These are phyloP conservation scores for Belonocnema kinseyi DNA, from an alignment of 1,140 invertebrate species.

Conservation along the genomic window DNA sequence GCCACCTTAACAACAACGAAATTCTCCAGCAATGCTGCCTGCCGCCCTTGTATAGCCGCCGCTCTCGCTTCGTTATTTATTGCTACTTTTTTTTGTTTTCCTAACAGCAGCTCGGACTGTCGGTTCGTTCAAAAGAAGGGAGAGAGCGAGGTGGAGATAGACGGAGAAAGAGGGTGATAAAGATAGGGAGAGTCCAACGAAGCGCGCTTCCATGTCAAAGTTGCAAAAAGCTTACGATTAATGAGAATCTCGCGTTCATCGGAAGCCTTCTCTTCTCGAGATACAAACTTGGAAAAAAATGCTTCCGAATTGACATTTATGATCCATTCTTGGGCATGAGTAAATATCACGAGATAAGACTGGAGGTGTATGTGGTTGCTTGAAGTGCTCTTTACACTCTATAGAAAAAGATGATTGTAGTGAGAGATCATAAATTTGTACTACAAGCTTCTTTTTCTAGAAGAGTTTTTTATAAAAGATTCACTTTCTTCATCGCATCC, in stretches of 20 bases:
- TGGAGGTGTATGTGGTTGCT: no score
- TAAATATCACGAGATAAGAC: no score
- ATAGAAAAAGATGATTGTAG: no score
- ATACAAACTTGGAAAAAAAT: conserved; percentile 8
- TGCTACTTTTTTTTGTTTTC: conserved; percentile 39
- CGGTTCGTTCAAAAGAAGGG: conserved; percentile 32
- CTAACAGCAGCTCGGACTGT: conserved; percentile 26
- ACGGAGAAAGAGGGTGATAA: conserved; percentile 34
- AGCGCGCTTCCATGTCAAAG: conserved; percentile 50
- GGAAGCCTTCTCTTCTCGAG: conserved; percentile 3
- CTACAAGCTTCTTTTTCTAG: no score
- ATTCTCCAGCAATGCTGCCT: conserved; percentile 65
- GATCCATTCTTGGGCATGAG: not conserved
- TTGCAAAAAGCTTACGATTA: conserved; percentile 45
- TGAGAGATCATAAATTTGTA: no score
- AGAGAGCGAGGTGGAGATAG: conserved; percentile 29
- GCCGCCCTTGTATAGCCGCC: conserved; percentile 47
- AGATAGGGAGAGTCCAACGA: conserved; percentile 37
- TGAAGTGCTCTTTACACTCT: no score
- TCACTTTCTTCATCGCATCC: no score
- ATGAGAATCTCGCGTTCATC: conserved; percentile 34
- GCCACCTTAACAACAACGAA: conserved; percentile 70
- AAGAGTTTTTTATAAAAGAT: no score
- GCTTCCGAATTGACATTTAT: not conserved
- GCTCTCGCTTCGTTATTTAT: conserved; percentile 47